Conservation (phyloP, 2,888 invertebrate species). For the Digitonthophagus gazella region DNA sequence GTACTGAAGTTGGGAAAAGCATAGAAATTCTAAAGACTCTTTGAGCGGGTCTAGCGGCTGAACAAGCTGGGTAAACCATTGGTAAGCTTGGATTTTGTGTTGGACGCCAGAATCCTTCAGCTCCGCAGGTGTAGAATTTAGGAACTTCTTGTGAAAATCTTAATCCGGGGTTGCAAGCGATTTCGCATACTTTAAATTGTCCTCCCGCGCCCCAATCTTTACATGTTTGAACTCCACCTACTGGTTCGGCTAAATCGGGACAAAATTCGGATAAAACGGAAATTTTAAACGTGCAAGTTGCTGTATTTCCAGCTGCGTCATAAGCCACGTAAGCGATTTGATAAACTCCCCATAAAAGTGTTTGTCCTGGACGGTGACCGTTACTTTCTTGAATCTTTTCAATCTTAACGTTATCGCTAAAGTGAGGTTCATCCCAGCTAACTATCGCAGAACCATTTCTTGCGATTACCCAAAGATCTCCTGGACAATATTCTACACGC, state of each 20-base stretch:
- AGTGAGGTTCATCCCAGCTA: conserved; percentile 88
- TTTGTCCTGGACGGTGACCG: conserved; percentile 84
- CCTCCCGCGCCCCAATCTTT: conserved; percentile 96
- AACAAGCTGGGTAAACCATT: conserved; percentile 87
- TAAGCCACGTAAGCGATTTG: conserved; percentile 92
- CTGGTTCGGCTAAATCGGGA: conserved; percentile 81
- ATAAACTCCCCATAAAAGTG: conserved; percentile 86
- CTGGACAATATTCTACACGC: conserved; percentile 85
- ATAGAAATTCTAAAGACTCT: conserved; percentile 90
- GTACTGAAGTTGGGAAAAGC: conserved; percentile 94
- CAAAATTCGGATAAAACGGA: conserved; percentile 90
- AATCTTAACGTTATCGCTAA: conserved; percentile 85
- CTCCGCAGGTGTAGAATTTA: conserved; percentile 96
- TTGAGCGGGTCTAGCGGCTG: conserved; percentile 90
- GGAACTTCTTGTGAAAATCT: conserved; percentile 93
- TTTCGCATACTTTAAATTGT: conserved; percentile 93
- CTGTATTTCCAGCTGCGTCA: conserved; percentile 89
- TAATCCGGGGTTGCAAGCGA: conserved; percentile 80
- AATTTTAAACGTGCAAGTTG: conserved; percentile 87
- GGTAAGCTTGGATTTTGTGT: conserved; percentile 76
- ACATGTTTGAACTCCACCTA: conserved; percentile 88
- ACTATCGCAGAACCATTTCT: conserved; percentile 89
- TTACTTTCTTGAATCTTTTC: conserved; percentile 77
- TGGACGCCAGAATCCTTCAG: conserved; percentile 96
- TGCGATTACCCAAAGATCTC: conserved; percentile 91